Evolutionary conservation across 2,888 invertebrate genomes (phyloP), one percentile per base, ranked within the genome.

Genomic region (Diarsia rubi): DNA sequence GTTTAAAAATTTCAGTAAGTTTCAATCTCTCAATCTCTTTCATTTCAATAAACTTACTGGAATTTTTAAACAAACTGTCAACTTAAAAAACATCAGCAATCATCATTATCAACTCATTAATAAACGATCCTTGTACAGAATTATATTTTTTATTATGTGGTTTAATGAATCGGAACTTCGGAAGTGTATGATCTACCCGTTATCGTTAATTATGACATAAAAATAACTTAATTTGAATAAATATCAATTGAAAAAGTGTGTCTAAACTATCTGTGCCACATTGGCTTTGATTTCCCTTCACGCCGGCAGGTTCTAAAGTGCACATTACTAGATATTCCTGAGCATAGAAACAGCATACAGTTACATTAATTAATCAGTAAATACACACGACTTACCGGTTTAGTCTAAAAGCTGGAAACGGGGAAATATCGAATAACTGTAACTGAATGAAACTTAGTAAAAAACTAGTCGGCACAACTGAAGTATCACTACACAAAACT

Each of bases 401-500:
- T 16, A 31, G 12, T 47, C 27, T 14, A 37, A 19, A 31, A 62
- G 57, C 24, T 49, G 44, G 16, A 21, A 45, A 45, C 31, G 14
- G 64, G 8, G 11, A 21, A 67, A 57, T 59, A 37, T 5, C 14
- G 1, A 42, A 60, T 62, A 60, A 64, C 44, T 52, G 8, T 37
- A 60, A 64, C 45, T 42, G 37, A 72, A 60, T 45, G 12, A 60
- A 81, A 54, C 31, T 60, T 60, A 19, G 6, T 37, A 64, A 49
- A n/a, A 75, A 71, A 80, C 72, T 76, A 64, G 42, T 45, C 27
- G 21, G 24, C 42, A 59, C 66, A 65, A 75, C 54, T 19, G 37
- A 69, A n/a, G 52, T 65, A 72, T 52, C 81, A 84, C 82, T 73
- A 59, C 65, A 83, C 69, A 67, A 67, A 75, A 77, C 62, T 62